These are phyloP conservation scores for Thelaira solivaga DNA, from an alignment of 2,888 invertebrate genomes.

Conservation along the genomic window DNA sequence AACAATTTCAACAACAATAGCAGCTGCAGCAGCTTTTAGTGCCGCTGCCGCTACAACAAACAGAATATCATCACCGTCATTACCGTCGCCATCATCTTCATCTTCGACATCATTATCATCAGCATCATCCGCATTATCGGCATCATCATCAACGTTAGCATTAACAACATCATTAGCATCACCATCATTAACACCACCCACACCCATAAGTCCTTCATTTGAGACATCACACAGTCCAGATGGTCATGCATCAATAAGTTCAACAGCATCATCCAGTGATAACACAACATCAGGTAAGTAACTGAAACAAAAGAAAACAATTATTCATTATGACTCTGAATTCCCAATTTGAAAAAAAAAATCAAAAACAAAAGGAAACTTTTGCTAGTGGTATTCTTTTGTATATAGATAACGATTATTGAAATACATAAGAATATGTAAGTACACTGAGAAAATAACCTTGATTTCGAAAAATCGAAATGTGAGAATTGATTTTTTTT, in stretches of 20 bases:
- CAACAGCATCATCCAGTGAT: conserved; percentile 72
- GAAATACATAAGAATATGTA: too few relatives aligned
- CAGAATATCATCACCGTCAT: conserved; percentile 59
- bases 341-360: neutral
- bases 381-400: too few relatives aligned
- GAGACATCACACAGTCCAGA: conserved; percentile 75
- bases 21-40: conserved; percentile 61
- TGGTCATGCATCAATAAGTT: conserved; percentile 75
- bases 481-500: too few relatives aligned
- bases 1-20: conserved; percentile 55
- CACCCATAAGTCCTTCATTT: conserved; percentile 73
- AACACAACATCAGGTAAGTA: conserved; percentile 72
- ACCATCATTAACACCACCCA: conserved; percentile 71
- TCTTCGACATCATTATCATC: conserved; percentile 41
- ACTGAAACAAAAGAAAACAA: neutral
- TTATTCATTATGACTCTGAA: too few relatives aligned
- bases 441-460: too few relatives aligned
- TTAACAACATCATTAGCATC: conserved; percentile 6
- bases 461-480: too few relatives aligned
- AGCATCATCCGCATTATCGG: conserved; percentile 7
- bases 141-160: conserved; percentile 25
- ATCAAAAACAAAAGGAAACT: neutral
- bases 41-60: conserved; percentile 60
- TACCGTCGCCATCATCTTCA: conserved; percentile 44
- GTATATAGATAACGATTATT: too few relatives aligned